Base-by-base conservation (phyloP, 2,888 invertebrate genomes). In the Polydesmus complanatus region DNA sequence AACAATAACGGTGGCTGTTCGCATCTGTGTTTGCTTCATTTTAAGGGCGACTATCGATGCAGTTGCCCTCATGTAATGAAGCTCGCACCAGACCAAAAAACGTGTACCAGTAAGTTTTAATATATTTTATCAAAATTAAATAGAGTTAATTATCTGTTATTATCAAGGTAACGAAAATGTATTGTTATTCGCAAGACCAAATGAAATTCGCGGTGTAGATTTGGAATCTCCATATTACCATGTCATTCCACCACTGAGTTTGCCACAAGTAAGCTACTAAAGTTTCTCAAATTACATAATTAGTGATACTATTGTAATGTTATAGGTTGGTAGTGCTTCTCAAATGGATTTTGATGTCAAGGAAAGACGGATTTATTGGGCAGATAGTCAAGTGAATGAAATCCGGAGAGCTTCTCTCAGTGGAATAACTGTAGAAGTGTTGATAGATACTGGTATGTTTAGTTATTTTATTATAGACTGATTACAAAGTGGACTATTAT, bases 1-100 rank as follows among this genome's bases (percentile, higher is more conserved):
- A 71, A 69, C 0, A 78, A 80, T 69, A 85, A 86, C 73, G 88
- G 85, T 22, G 83, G 82, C 66, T 88, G 89, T 72, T 86, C 88
- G 50, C 90, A 89, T 77, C 78, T 89, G 57, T 88, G 90, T 72
- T 77, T 91, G 61, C 72, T 89, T 56, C 84, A 83, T 70, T 77
- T 81, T 18, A 80, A 84, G 65, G 73, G 75, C 25, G 80, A 78
- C 8, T 83, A 79, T 68, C 79, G 78, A 65, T 91, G 91, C 75
- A 88, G 86, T 65, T 91, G 90, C 71, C 90, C 90, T 22, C 90
- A 92, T 76, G 82, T 91, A 58, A 90, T 88, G 86, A 81, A 85
- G 51, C 77, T 92, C 27, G 79, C 80, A 61, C 65, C 71, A 0
- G 84, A 89, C 72, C 77, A 79, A 61, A 76, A 74, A 66, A 84